Evolutionary conservation across 2,888 invertebrate genomes (phyloP), one percentile per base, ranked within the genome.

Genomic region (Lasiommata megera): DNA sequence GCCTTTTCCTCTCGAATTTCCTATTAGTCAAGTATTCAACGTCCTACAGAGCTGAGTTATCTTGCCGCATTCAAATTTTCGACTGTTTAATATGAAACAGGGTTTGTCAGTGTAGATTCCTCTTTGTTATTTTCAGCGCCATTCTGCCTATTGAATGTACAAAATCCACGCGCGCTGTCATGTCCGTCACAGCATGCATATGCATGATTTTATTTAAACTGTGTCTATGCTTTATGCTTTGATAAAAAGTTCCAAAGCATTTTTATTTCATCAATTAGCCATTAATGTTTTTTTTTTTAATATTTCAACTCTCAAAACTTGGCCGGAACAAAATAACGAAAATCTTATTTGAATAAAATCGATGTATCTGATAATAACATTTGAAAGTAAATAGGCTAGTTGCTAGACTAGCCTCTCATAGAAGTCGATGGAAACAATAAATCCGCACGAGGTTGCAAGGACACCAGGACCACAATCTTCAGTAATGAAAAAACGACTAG

Each of bases 181-280:
- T 74, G 73, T 71, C 80, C 72, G 75, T 72, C 73, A 71, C 72
- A 68, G 79, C 81, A 85, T 87, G 82, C 82, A 87, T 88, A 87
- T 87, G 84, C 72, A 87, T 85, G 78, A 70, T 74, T 66, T 80
- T 85, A 86, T 83, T 83, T 82, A 86, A 84, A 84, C 78, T 80
- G 77, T 79, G 76, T 79, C 80, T 82, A 74, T 72, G 79, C 73
- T 71, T 79, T 80, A 79, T 51, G 53, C 58, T 60, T 63, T 56
- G 63, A 63, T 59, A 58, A 64, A 60, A 64, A 60, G 51, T 57
- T 65, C 58, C 58, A 0, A 29, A 9, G 44, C 14, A 16, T 2
- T 44, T 29, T 14, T 44, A 44, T 43, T 43, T 43, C 12, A 6
- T 29, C 14, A 44, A 44, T 17, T 23, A 43, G 18, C 12, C n/a